A percentile compares a stretch with the other conserved stretches of the same genome.
Conservation (phyloP, 2,113 vertebrate species). For the Actenoides lindsayi region DNA sequence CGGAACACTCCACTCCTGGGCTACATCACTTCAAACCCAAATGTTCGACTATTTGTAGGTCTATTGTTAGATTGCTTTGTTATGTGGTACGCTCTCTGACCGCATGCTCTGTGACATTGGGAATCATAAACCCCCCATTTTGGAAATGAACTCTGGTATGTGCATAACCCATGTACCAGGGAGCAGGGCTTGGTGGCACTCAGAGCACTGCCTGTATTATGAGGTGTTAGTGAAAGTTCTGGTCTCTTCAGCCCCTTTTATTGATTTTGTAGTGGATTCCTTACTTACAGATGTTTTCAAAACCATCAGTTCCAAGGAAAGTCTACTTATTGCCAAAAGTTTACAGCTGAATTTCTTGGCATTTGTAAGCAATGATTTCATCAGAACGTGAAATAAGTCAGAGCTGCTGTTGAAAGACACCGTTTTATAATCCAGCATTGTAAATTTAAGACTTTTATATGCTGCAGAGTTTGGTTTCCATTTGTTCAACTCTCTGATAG, state of each 20-base stretch:
- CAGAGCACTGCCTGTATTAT: slow-evolving; percentile 30
- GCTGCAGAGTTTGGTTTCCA: slow-evolving; percentile 55
- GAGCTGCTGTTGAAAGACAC: slow-evolving; percentile 49
- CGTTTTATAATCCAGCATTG: slow-evolving; percentile 45
- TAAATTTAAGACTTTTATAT: slow-evolving; percentile 57
- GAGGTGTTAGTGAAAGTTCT: slow-evolving; percentile 67
- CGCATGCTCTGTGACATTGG: neutral
- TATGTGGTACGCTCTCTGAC: slow-evolving; percentile 17
- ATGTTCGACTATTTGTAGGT: slow-evolving; percentile 8
- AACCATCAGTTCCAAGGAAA: slow-evolving; percentile 47
- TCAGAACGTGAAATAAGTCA: slow-evolving; percentile 36
- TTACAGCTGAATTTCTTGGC: slow-evolving; percentile 50
- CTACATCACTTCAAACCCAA: slow-evolving; percentile 38
- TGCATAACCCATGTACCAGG: slow-evolving; percentile 37
- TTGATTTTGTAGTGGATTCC: slow-evolving; percentile 59
- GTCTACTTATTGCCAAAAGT: slow-evolving; percentile 63
- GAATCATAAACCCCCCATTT: slow-evolving; percentile 31
- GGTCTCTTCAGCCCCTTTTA: slow-evolving; percentile 63
- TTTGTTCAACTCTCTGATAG: slow-evolving; percentile 48
- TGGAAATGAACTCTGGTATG: slow-evolving; percentile 44
- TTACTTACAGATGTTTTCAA: slow-evolving; percentile 68
- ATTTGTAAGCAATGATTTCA: slow-evolving; percentile 35
- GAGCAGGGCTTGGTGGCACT: slow-evolving; percentile 43
- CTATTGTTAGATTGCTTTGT: slow-evolving; percentile 41
- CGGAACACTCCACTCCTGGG: neutral